Conservation (phyloP, 2,113 vertebrate genomes). For the Xiphorhynchus elegans region DNA sequence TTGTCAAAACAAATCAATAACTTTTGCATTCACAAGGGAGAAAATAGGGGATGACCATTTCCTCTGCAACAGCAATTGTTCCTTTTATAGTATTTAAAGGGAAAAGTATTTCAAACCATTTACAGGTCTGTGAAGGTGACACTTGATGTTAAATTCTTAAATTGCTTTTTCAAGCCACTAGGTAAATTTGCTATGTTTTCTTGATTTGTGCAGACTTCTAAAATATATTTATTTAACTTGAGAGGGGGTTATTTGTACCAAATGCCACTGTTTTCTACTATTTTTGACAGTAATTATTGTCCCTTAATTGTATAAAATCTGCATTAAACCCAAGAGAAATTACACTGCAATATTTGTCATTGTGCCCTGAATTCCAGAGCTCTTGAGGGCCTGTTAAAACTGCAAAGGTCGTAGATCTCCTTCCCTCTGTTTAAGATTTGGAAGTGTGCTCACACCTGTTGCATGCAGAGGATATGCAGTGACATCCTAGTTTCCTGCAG, state of each 20-base stretch:
- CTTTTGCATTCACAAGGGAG: constrained; percentile 13
- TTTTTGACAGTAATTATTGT: background rate
- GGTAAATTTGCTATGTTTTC: constrained; percentile 17
- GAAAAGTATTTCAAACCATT: background rate
- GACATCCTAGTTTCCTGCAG: background rate
- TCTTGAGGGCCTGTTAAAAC: background rate
- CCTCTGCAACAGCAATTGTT: background rate
- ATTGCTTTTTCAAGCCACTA: constrained; percentile 1
- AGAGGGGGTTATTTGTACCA: background rate
- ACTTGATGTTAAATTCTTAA: constrained; percentile 19
- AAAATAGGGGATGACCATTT: background rate
- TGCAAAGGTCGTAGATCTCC: background rate
- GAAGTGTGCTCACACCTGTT: background rate
- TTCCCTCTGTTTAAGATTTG: background rate
- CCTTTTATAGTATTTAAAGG: background rate
- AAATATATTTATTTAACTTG: background rate
- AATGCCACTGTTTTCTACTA: background rate
- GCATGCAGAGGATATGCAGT: background rate
- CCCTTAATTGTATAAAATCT: background rate
- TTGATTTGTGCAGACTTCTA: background rate
- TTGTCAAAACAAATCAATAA: constrained; percentile 55
- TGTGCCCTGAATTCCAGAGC: background rate
- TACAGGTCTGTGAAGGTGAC: background rate
- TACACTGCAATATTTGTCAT: background rate
- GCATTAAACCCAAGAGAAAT: background rate